Base-by-base conservation (phyloP, 1,140 invertebrate species). In the Mylabris phalerata region DNA sequence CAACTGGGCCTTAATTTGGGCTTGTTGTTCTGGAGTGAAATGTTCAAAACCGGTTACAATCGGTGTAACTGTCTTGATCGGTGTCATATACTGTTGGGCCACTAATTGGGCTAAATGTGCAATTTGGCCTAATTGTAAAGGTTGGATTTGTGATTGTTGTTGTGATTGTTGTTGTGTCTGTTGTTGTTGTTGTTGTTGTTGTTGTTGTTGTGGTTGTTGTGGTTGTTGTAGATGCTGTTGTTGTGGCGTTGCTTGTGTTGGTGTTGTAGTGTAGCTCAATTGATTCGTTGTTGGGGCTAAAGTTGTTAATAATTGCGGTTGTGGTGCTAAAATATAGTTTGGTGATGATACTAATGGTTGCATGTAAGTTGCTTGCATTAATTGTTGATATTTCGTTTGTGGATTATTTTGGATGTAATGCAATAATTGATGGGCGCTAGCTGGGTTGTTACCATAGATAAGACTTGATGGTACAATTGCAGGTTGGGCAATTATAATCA, bases 1-100 rank as follows among this genome's bases (percentile, higher is more conserved):
- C 40, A 73, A 46, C 45, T 73, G 70, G 4, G 62, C 64, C 48
- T 73, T 73, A 52, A 73, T 73, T 55, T 73, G 71, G 10, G 65
- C 68, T 51, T 73, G 72, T 44, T 73, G 71, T 55, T 73, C 72
- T 6, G 71, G 68, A 0, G 65, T 65, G 50, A 73, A 73, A 57
- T 71, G 63, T 52, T 73, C 72, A 11, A 73, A 65, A 7, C 72
- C 72, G 0, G 72, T 72, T 25, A 73, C 69, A 43, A 73, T 73
- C 6, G 72, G 41, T 11, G 41, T 42, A 10, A 10, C 55, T 0
- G 66, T 60, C 46, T 57, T 50, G 4, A 26, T 47, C 10, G 47
- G 32, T 32, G 32, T 32, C 32, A 32, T 32, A 3, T 63, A 67
- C 45, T 67, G 69, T 45, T 72, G 70, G 11, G 69, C 65, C 2